Evolutionary conservation across 35 echinoderm and acorn worm genomes (phyloP), one percentile per base, ranked within the genome.

Genomic region (Ptychodera flava): DNA sequence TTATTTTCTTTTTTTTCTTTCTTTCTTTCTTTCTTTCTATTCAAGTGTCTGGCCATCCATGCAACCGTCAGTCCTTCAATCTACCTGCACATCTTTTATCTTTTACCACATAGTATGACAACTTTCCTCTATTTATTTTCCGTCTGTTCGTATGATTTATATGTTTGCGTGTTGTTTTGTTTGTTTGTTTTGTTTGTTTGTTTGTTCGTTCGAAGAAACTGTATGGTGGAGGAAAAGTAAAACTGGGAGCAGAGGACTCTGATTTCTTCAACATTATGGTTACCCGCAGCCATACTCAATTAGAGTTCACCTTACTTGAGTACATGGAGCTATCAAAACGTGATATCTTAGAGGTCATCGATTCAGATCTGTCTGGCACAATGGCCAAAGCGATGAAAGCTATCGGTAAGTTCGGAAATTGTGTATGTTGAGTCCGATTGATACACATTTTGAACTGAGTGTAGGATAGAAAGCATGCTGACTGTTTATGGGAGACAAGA

Each of bases 291-390:
- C 22, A 64, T 64, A 64, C 6, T 12, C 45, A 64, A 64, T 64
- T 64, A 22, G 45, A 6, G 45, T 22, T 64, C 22, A 64, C 22
- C 45, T 64, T 64, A 6, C 6, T 12, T 12, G 45, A 64, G 22
- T 64, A 64, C 45, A 22, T 12, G 22, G 22, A 64, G 22, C 45
- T 64, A 64, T 64, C 45, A 22, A 92, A 97, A 38, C 83, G 92
- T 76, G 92, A 94, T 85, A 90, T 98, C 28, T 37, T 92, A 32
- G 93, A 94, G 38, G 89, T 87, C 31, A 94, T 98, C 86, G 95
- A 98, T 15, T 79, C 92, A 36, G 95, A 94, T 79, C 85, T 97
- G 81, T 98, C 95, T 78, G 92, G 92, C 16, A 85, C 90, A 53
- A 80, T 98, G 45, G 89, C 87, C 37, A 83, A 92, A 6, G 90